Base-by-base conservation (phyloP, 2,888 invertebrate species). In the Drepana falcataria region DNA sequence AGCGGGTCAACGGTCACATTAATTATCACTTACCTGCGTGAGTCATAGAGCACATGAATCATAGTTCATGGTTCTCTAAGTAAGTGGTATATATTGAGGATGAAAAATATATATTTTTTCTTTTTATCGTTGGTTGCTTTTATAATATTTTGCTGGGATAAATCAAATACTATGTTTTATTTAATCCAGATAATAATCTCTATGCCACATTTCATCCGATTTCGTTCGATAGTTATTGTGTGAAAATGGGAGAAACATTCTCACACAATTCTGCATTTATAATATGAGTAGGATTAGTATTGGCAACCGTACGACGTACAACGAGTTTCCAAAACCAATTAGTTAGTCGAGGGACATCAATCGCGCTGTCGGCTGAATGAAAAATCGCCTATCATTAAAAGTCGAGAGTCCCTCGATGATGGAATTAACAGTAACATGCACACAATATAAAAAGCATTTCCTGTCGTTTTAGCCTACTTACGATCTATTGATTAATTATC, bases 371-470 rank as follows among this genome's bases (percentile, higher is more conserved):
- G 40, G 49, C 49, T 54, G 37, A 58, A 40, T 54, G 55, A 64
- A 65, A 61, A 61, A 66, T 66, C 53, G 58, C 55, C 35, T 41
- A 33, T 53, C 52, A 53, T 61, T 63, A 60, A 21, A 48, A 55
- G 55, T 56, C 35, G 35, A 55, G 34, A 44, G 44, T 44, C 41
- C 37, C 35, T 40, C 33, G 40, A 40, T 21, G 49, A 33, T 40
- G 21, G 33, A 37, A 34, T 34, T 34, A 51, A 51, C 41, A 51
- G 2, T 40, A 40, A 37, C 40, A 49, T 37, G 35, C 21, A 49
- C 49, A 49, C 2, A 49, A 35, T 9, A 44, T 44, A 3, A 21
- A 21, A 21, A 21, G 40, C 2, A 40, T 6, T 9, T 44, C 9
- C 9, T 6, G 6, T 9, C 9, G 6, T 9, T 9, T 44, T 9